Evolutionary conservation across 2,888 invertebrate species (phyloP), one percentile per base, ranked within the genome.

Genomic region (Deilephila porcellus): DNA sequence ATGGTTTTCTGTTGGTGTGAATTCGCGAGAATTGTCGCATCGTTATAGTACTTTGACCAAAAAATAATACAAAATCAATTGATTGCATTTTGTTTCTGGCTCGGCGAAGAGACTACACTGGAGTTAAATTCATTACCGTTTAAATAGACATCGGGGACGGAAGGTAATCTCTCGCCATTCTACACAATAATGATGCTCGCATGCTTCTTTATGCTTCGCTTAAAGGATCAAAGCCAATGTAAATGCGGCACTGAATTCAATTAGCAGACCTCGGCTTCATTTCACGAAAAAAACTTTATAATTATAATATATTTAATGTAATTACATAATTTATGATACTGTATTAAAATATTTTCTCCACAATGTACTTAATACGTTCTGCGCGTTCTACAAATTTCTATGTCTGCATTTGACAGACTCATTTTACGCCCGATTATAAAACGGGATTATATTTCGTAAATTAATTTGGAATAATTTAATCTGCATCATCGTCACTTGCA

Each of bases 1-100:
- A 86, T 88, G 75, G 76, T 53, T 63, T 45, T 37, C 56, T 73
- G 59, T 67, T 67, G 37, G 67, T 25, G 67, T 59, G 20, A 67
- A 73, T 45, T 29, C 34, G 29, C 19, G 45, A 64, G 34, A 14
- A 34, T 25, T 32, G 4, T 67, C 45, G 56, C n/a, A 72, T 11
- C 7, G 6, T 25, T 14, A 25, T 64, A 59, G 34, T 29, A 7
- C 4, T 60, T 17, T 53, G 19, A 32, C 8, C 53, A n/a, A 56
- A 32, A 11, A 29, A 45, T 29, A 37, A 7, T n/a, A 17, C 14
- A 25, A 25, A 60, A 60, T 60, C 60, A 17, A 32, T 14, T 20
- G 14, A 25, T 29, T 60, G 17, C 4, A 29, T 60, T 7, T 25
- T 14, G 5, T 29, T 29, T 25, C 11, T n/a, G n/a, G 20, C 45